A percentile compares a stretch with the other conserved stretches of the same genome.
These are phyloP conservation scores for Megalops cyprinoides DNA, from an alignment of 2,797 vertebrate genomes.

Conservation along the genomic window DNA sequence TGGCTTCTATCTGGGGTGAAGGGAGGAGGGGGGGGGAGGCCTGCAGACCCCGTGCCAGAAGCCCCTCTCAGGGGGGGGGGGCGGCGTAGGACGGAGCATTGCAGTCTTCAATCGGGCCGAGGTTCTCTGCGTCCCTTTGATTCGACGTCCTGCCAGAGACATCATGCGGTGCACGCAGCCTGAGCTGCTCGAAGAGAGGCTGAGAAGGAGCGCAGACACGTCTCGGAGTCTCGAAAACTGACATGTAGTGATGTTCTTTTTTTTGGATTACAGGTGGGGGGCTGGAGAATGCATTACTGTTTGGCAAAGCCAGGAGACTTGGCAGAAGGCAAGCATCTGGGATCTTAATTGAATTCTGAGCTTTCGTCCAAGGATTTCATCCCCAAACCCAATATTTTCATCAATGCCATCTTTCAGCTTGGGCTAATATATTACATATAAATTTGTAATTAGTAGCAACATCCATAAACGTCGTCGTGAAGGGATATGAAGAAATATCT, in stretches of 20 bases:
- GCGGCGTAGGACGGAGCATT: not conserved
- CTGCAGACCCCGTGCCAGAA: not conserved
- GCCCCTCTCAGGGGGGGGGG: not conserved
- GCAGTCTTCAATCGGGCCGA: not conserved
- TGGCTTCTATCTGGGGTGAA: slow-evolving; percentile 9
- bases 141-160: not conserved
- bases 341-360: slow-evolving; percentile 34
- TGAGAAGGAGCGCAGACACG: not conserved
- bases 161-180: not conserved
- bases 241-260: slow-evolving; percentile 14
- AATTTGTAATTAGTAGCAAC: not conserved
- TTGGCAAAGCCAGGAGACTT: slow-evolving; percentile 31
- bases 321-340: slow-evolving; percentile 31
- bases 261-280: slow-evolving; percentile 9
- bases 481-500: not conserved
- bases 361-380: slow-evolving; percentile 17
- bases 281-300: slow-evolving; percentile 37
- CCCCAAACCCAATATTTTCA: slow-evolving; percentile 25
- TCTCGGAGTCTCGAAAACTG: not conserved
- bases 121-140: not conserved
- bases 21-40: no score
- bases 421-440: not conserved
- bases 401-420: slow-evolving; percentile 24
- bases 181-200: not conserved
- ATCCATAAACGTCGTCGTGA: not conserved